Conservation (phyloP, 2,888 invertebrate species). For the Drosophila setosimentum region DNA sequence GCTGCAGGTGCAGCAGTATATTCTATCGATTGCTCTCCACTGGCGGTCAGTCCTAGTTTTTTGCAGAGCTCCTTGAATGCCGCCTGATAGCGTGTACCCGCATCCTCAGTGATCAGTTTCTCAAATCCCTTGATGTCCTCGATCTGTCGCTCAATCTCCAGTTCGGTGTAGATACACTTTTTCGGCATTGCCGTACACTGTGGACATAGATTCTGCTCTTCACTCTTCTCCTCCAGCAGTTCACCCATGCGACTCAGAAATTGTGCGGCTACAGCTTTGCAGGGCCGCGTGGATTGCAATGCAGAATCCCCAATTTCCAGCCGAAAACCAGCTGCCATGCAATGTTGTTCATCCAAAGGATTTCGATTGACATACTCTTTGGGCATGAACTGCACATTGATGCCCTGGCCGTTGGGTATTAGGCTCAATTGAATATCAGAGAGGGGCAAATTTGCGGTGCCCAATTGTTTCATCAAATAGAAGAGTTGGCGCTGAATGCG, state of each 20-base stretch:
- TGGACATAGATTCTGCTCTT: constrained; percentile 38
- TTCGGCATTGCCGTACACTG: constrained; percentile 35
- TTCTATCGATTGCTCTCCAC: constrained; percentile 11
- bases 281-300: background rate
- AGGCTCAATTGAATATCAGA: constrained; percentile 42
- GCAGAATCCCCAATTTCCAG: constrained; percentile 17
- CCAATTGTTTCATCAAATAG: constrained; percentile 53
- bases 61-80: constrained; percentile 66
- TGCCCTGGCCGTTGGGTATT: constrained; percentile 45
- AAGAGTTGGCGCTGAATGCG: constrained; percentile 52
- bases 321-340: constrained; percentile 29
- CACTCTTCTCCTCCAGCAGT: constrained; percentile 29
- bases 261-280: constrained; percentile 18
- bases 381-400: constrained; percentile 52
- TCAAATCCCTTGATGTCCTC: constrained; percentile 58
- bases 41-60: constrained; percentile 49
- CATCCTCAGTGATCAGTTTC: constrained; percentile 29
- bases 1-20: background rate
- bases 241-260: constrained; percentile 43
- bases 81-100: constrained; percentile 43
- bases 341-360: constrained; percentile 21
- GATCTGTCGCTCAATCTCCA: constrained; percentile 69
- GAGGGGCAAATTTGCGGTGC: constrained; percentile 44
- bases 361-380: background rate
- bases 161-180: constrained; percentile 49